A percentile compares a stretch with the other conserved stretches of the same genome.
These are phyloP conservation scores for Pluvianellus socialis DNA, from an alignment of 2,113 vertebrate genomes.

Conservation along the genomic window DNA sequence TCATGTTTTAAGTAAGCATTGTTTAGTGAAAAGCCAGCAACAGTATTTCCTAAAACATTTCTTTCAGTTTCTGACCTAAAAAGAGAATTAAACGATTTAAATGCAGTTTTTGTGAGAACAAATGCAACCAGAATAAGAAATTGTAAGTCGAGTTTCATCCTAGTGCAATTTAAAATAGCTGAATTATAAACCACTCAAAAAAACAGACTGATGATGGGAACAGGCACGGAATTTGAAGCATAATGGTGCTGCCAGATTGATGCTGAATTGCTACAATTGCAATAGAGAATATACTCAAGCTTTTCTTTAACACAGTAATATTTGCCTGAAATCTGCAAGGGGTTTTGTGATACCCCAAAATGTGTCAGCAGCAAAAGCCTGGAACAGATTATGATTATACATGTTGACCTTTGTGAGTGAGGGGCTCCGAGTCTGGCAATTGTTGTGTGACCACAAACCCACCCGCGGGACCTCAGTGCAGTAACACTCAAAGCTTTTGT, in stretches of 20 bases:
- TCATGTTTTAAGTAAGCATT: not conserved
- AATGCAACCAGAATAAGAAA: not conserved
- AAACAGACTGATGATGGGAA: not conserved
- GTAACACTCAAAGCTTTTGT: not conserved
- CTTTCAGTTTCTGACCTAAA: not conserved
- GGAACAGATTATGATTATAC: not conserved
- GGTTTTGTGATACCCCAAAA: not conserved
- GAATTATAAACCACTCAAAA: not conserved
- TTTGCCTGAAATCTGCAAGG: not conserved
- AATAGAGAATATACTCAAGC: not conserved
- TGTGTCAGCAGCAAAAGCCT: not conserved
- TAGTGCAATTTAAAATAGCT: not conserved
- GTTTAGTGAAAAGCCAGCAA: not conserved
- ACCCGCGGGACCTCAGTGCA: not conserved
- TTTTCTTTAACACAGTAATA: not conserved
- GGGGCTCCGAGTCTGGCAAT: not conserved
- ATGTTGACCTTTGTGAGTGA: not conserved
- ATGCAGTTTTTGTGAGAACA: not conserved
- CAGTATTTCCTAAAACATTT: not conserved
- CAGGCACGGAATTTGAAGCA: not conserved
- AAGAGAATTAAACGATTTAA: not conserved
- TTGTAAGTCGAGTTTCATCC: not conserved
- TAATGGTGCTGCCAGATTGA: not conserved
- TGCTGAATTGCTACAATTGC: not conserved
- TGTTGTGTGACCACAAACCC: accelerated